A percentile compares a stretch with the other conserved stretches of the same genome.
Evolutionary conservation across 1,140 invertebrate species (phyloP).

Genomic region (Gonioctena quinquepunctata): DNA sequence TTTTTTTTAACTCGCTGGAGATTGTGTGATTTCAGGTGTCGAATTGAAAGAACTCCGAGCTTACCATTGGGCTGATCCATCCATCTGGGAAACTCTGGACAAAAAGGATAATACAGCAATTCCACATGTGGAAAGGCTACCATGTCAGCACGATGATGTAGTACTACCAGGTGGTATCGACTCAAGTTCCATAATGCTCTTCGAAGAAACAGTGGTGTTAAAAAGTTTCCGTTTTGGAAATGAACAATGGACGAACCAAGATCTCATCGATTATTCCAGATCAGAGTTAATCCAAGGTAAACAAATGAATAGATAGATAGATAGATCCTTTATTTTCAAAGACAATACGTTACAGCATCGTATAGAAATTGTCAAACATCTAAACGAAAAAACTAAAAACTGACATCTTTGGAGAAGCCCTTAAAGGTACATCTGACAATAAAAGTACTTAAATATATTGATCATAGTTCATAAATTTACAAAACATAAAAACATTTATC

Average conservation of each 20-base stretch:
- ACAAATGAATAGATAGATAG: too few species aligned
- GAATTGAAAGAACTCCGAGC: constrained; percentile 8
- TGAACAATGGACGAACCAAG: neutral
- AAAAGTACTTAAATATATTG: too few species aligned
- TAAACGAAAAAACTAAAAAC: too few species aligned
- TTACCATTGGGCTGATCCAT: constrained; percentile 9
- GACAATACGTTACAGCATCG: too few species aligned
- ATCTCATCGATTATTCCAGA: neutral
- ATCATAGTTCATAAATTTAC: too few species aligned
- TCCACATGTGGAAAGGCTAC: constrained; percentile 14
- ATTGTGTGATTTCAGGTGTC: neutral
- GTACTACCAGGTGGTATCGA: constrained; percentile 1
- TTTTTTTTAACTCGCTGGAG: neutral
- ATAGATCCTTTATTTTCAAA: too few species aligned
- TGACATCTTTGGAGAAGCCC: too few species aligned
- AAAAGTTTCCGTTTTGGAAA: neutral
- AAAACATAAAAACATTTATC: too few species aligned
- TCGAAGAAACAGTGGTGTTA: neutral
- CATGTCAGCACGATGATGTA: constrained; percentile 20
- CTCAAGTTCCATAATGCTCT: neutral
- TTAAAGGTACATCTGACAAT: too few species aligned
- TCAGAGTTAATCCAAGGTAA: neutral
- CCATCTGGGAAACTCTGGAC: neutral
- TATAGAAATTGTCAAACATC: too few species aligned
- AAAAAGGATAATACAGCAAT: constrained; percentile 8